Evolutionary conservation across 2,797 vertebrate genomes (phyloP).

Genomic region (Sarcophilus harrisii): DNA sequence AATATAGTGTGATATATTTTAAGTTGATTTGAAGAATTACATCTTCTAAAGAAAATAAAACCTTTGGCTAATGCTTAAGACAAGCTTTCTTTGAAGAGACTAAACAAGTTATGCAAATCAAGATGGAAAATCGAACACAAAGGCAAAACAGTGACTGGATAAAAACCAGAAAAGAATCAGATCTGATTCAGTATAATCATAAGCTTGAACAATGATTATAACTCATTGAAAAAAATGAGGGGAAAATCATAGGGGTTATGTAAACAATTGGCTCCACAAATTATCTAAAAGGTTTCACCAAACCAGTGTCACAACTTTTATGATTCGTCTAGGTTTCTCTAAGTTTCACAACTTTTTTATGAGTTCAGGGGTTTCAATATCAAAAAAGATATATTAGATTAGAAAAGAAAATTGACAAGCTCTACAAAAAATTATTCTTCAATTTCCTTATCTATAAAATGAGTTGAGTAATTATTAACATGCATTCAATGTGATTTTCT

Average conservation of each 20-base stretch:
- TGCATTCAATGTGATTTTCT: not conserved
- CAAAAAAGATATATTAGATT: not conserved
- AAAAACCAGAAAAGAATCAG: not conserved
- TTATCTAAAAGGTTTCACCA: not conserved
- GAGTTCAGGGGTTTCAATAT: not conserved
- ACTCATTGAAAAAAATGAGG: not conserved
- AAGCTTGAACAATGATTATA: not conserved
- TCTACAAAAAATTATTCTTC: not conserved
- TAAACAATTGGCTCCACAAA: not conserved
- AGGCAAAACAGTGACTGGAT: not conserved
- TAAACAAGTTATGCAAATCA: slow-evolving; percentile 23
- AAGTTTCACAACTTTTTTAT: not conserved
- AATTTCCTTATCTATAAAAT: not conserved
- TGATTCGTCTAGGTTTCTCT: not conserved
- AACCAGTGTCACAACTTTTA: not conserved
- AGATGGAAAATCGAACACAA: not conserved
- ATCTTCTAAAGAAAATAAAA: slow-evolving; percentile 54
- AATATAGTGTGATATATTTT: not conserved
- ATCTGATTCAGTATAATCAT: slow-evolving; percentile 4
- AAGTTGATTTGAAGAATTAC: slow-evolving; percentile 36
- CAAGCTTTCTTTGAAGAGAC: slow-evolving; percentile 45
- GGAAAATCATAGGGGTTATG: not conserved
- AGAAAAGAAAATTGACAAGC: not conserved
- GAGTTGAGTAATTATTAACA: not conserved
- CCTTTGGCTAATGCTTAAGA: slow-evolving; percentile 38